These are phyloP conservation scores for Tretioscincus oriximinensis DNA, from an alignment of 2,113 vertebrate species.

Conservation along the genomic window DNA sequence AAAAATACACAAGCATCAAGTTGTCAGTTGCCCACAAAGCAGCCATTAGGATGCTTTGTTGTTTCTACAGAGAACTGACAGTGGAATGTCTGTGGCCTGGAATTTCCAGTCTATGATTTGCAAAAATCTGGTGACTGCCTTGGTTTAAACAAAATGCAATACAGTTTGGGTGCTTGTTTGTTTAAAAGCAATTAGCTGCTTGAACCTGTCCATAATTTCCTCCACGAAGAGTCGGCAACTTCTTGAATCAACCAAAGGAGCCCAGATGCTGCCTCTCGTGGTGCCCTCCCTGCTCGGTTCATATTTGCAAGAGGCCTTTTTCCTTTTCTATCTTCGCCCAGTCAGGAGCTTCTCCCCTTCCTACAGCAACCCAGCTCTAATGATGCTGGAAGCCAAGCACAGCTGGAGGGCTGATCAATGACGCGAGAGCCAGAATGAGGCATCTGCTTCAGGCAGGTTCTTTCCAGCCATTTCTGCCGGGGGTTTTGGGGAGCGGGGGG, in stretches of 20 bases:
- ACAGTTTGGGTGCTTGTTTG: neutral
- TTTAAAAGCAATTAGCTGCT: neutral
- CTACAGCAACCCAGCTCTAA: constrained; percentile 12
- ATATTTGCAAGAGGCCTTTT: constrained; percentile 20
- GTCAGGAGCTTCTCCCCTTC: constrained; percentile 41
- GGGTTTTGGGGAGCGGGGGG: neutral
- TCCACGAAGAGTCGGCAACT: neutral
- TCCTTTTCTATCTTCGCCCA: constrained; percentile 33
- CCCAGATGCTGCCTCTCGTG: constrained; percentile 17
- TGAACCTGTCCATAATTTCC: neutral
- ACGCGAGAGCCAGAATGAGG: constrained; percentile 38
- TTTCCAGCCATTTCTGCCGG: constrained; percentile 10
- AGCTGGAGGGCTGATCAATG: constrained; percentile 49
- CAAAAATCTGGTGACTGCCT: neutral
- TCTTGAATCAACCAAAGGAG: neutral
- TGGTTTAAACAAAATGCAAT: neutral
- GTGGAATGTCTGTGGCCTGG: no score
- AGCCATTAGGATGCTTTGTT: neutral
- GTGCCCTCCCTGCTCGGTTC: constrained; percentile 42
- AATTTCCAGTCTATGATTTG: neutral
- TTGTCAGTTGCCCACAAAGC: neutral
- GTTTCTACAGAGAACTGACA: neutral
- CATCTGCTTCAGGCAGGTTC: constrained; percentile 37
- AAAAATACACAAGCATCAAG: neutral
- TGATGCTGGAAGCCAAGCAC: constrained; percentile 38